Evolutionary conservation across 2,113 vertebrate genomes (phyloP).

Genomic region (Vireo altiloquus): DNA sequence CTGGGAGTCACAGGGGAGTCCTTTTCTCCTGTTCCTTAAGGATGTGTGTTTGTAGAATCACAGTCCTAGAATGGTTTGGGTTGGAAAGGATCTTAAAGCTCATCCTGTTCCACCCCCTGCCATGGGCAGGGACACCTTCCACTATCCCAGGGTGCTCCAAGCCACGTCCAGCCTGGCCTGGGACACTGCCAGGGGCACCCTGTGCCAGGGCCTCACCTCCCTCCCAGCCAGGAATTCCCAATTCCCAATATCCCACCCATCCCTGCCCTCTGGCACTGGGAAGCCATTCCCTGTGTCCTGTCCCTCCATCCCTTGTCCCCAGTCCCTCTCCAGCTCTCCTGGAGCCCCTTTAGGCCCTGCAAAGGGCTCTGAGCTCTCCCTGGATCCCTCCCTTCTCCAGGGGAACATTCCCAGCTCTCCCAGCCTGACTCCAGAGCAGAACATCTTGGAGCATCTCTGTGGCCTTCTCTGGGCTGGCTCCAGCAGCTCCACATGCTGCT

Average conservation of each 20-base stretch:
- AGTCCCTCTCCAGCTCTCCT: neutral
- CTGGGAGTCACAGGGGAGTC: neutral
- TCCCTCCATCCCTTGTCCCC: neutral
- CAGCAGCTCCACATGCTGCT: neutral
- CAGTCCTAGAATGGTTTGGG: too few species aligned
- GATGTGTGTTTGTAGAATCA: neutral
- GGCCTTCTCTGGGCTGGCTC: neutral
- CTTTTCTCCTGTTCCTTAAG: neutral
- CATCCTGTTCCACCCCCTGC: neutral
- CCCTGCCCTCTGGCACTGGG: neutral
- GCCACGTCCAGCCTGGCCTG: neutral
- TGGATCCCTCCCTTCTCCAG: neutral
- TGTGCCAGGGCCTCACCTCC: neutral
- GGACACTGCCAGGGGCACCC: neutral
- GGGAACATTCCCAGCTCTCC: neutral
- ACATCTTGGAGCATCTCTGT: neutral
- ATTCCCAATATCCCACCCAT: fast-evolving
- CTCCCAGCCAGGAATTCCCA: fast-evolving
- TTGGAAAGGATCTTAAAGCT: neutral
- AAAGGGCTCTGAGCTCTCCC: neutral
- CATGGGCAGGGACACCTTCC: neutral
- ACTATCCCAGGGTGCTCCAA: neutral
- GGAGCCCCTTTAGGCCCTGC: neutral
- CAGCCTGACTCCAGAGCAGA: neutral
- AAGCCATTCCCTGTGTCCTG: neutral